Evolutionary conservation across 1,140 invertebrate species (phyloP).

Genomic region (Proales similis): DNA sequence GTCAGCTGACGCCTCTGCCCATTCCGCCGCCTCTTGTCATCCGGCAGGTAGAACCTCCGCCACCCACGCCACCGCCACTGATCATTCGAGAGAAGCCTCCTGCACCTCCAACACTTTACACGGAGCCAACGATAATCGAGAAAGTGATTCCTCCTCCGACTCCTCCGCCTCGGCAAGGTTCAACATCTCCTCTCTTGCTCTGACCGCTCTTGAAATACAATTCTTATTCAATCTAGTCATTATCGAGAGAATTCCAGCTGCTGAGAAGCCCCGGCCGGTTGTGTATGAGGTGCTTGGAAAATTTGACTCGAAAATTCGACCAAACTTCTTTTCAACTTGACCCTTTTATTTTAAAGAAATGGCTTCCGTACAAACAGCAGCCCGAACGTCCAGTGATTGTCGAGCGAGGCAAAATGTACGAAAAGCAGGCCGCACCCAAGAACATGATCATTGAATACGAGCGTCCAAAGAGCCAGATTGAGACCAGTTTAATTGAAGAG

Average conservation of each 20-base stretch:
- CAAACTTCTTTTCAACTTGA: background rate
- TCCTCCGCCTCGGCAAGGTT: slow-evolving; percentile 35
- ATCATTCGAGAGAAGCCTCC: slow-evolving; percentile 12
- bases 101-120: slow-evolving; percentile 14
- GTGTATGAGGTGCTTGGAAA: slow-evolving; percentile 32
- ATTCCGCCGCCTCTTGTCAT: slow-evolving; percentile 22
- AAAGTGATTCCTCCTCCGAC: slow-evolving; percentile 34
- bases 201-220: too few species aligned
- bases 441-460: slow-evolving; percentile 35
- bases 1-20: slow-evolving; percentile 22
- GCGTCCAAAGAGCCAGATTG: background rate
- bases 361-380: slow-evolving; percentile 23
- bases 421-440: slow-evolving; percentile 31
- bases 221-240: too few species aligned
- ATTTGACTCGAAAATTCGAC: background rate
- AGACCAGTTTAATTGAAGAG: slow-evolving; percentile 7
- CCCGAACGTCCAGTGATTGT: slow-evolving; percentile 32
- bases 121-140: slow-evolving; percentile 19
- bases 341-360: slow-evolving; percentile 25
- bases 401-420: slow-evolving; percentile 28
- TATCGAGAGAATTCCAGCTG: slow-evolving; percentile 24
- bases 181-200: too few species aligned
- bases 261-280: slow-evolving; percentile 23
- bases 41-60: slow-evolving; percentile 11
- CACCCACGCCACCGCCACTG: slow-evolving; percentile 29